Percentiles rank a stretch among this genome's conserved stretches.
Evolutionary conservation across 2,797 vertebrate genomes (phyloP).

Genomic region (Enteromius thamalakanensis): DNA sequence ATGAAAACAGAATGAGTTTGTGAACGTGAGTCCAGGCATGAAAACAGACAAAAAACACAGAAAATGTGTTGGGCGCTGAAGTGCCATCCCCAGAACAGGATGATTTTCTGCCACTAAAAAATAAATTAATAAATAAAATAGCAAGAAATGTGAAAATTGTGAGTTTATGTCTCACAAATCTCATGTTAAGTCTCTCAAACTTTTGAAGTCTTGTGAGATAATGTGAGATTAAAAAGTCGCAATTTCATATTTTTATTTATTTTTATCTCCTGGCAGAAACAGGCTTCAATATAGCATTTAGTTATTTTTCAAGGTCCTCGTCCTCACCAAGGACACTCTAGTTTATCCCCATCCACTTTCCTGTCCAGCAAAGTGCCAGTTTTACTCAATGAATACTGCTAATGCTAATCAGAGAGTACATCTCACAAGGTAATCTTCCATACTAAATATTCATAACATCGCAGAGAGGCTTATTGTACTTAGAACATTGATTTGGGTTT

Average conservation of each 20-base stretch:
- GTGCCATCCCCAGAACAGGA: too few relatives aligned
- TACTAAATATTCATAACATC: constrained; percentile 83
- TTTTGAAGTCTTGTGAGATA: not conserved
- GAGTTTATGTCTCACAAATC: not conserved
- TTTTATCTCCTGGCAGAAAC: not conserved
- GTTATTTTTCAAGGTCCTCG: constrained; percentile 17
- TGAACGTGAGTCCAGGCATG: too few relatives aligned
- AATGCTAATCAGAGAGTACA: constrained; percentile 84
- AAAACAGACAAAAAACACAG: too few relatives aligned
- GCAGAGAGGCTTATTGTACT: constrained; percentile 72
- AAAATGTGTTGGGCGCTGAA: too few relatives aligned
- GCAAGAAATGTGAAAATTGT: not conserved
- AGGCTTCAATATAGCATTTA: not conserved
- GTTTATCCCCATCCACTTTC: constrained; percentile 77
- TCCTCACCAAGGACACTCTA: constrained; percentile 43
- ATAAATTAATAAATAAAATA: not conserved
- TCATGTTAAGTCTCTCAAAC: not conserved
- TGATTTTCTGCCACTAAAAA: not conserved
- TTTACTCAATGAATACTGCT: constrained; percentile 81
- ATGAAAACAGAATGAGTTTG: too few relatives aligned
- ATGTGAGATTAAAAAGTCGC: not conserved
- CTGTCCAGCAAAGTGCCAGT: constrained; percentile 82
- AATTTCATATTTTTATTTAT: not conserved
- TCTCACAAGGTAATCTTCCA: constrained; percentile 79
- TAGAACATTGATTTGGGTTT: constrained; percentile 57